phyloP scores from a whole-genome alignment of 2,113 vertebrate genomes.

The Hymenochirus boettgeri region DNA sequence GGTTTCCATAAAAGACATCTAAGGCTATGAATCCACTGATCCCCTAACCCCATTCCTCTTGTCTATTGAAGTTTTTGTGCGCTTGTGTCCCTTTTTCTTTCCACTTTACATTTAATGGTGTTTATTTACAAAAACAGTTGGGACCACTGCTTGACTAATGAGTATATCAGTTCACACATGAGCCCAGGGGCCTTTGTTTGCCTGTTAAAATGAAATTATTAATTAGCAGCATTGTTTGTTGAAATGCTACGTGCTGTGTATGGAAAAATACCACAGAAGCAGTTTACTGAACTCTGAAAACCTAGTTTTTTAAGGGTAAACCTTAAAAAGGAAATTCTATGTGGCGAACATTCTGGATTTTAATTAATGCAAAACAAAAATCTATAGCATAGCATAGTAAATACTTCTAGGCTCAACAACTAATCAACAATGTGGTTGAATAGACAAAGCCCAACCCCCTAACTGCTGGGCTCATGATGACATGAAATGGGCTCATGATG shows the following conservation, averaged over 20 bases:
- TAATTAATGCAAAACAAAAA: too few species aligned
- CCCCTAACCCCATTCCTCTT: slow-evolving; percentile 5
- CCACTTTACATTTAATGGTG: slow-evolving; percentile 17
- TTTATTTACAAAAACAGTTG: slow-evolving; percentile 30
- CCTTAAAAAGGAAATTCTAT: too few species aligned
- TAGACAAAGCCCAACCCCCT: too few species aligned
- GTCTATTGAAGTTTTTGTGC: slow-evolving; percentile 9
- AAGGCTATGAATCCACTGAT: not conserved
- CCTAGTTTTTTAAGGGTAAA: too few species aligned
- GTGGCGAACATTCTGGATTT: too few species aligned
- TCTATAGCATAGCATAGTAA: too few species aligned
- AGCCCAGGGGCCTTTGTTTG: slow-evolving; percentile 28
- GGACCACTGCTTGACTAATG: slow-evolving; percentile 25
- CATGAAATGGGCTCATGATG: too few species aligned
- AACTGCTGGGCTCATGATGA: too few species aligned
- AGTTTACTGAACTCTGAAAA: too few species aligned
- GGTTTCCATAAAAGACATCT: slow-evolving; percentile 7
- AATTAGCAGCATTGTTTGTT: slow-evolving; percentile 19
- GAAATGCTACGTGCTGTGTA: slow-evolving; percentile 1
- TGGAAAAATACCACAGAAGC: not conserved
- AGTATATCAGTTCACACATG: slow-evolving; percentile 24
- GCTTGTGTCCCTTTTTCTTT: not conserved
- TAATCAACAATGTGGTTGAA: too few species aligned
- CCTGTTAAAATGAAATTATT: slow-evolving; percentile 38
- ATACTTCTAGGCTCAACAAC: too few species aligned